Percentiles rank a stretch among this genome's conserved stretches.
These are phyloP conservation scores for Prochilodus magdalenae DNA, from an alignment of 2,113 vertebrate genomes.

Conservation along the genomic window DNA sequence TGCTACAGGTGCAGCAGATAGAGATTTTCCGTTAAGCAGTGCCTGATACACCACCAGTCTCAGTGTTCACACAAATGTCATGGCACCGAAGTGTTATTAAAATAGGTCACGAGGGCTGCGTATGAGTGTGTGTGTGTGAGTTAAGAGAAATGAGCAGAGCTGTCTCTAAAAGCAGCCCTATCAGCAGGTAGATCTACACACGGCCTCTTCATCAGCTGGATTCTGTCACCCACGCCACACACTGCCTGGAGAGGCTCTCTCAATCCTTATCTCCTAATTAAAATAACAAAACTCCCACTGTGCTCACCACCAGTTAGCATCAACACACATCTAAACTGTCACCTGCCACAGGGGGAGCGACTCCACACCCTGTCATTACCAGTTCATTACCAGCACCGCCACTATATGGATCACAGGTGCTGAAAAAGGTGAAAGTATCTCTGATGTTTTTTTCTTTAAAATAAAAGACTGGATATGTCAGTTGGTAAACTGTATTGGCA, in stretches of 20 bases:
- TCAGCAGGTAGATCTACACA: constrained; percentile 73
- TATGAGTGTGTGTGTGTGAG: background rate
- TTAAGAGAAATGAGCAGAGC: constrained; percentile 39
- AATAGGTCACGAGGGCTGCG: background rate
- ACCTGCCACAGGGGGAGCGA: constrained; percentile 61
- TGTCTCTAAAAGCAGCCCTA: constrained; percentile 75
- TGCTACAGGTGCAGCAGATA: background rate
- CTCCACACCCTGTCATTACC: constrained; percentile 62
- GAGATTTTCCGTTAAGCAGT: background rate
- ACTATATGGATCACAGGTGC: background rate
- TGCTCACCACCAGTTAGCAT: constrained; percentile 75
- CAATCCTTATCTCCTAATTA: constrained; percentile 84
- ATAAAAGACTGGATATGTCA: background rate
- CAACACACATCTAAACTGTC: constrained; percentile 79
- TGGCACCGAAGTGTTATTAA: background rate
- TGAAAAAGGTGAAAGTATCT: background rate
- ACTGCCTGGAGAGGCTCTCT: constrained; percentile 79
- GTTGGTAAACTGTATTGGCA: background rate
- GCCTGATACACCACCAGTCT: background rate
- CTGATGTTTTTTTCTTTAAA: background rate
- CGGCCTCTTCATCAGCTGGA: constrained; percentile 77
- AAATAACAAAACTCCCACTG: constrained; percentile 81
- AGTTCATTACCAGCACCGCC: constrained; percentile 35
- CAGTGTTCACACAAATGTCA: background rate
- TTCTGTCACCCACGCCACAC: constrained; percentile 80